phyloP scores from a whole-genome alignment of 2,888 invertebrate species.

The Beris chalybata region DNA sequence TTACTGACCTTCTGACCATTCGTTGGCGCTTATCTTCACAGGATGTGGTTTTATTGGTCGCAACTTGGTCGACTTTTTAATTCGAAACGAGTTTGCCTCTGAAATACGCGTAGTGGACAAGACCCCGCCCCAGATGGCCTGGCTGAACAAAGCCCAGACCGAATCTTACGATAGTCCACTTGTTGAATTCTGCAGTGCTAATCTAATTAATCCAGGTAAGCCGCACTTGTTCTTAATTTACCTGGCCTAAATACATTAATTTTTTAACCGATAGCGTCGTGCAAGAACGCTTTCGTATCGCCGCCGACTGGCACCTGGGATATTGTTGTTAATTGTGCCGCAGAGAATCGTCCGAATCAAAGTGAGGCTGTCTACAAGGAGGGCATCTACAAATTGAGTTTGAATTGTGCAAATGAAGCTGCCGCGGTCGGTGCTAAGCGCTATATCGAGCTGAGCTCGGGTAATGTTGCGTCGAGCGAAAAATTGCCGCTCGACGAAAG shows the following conservation, averaged over 20 bases:
- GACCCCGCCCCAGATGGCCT: slow-evolving; percentile 90
- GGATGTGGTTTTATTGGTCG: slow-evolving; percentile 94
- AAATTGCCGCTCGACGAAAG: slow-evolving; percentile 79
- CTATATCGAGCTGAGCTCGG: slow-evolving; percentile 84
- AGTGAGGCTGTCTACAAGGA: slow-evolving; percentile 89
- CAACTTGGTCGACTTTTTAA: slow-evolving; percentile 79
- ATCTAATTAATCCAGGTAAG: slow-evolving; percentile 84
- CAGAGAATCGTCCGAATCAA: slow-evolving; percentile 86
- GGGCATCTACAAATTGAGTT: slow-evolving; percentile 80
- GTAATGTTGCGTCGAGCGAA: slow-evolving; percentile 77
- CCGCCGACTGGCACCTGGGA: slow-evolving; percentile 68
- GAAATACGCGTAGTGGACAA: slow-evolving; percentile 84
- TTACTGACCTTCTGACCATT: slow-evolving; percentile 27
- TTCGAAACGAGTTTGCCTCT: slow-evolving; percentile 74
- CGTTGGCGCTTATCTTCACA: slow-evolving; percentile 53
- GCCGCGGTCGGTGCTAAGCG: slow-evolving; percentile 67
- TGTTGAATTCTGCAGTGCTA: slow-evolving; percentile 88
- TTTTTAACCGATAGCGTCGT: slow-evolving; percentile 64
- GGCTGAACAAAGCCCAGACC: slow-evolving; percentile 76
- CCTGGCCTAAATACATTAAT: background rate
- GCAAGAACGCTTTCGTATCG: slow-evolving; percentile 72
- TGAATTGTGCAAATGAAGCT: slow-evolving; percentile 81
- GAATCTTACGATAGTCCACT: slow-evolving; percentile 72
- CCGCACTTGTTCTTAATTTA: slow-evolving; percentile 6
- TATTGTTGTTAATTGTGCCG: slow-evolving; percentile 86